Conservation (phyloP, 2,888 invertebrate species). For the Carterocephalus palaemon region DNA sequence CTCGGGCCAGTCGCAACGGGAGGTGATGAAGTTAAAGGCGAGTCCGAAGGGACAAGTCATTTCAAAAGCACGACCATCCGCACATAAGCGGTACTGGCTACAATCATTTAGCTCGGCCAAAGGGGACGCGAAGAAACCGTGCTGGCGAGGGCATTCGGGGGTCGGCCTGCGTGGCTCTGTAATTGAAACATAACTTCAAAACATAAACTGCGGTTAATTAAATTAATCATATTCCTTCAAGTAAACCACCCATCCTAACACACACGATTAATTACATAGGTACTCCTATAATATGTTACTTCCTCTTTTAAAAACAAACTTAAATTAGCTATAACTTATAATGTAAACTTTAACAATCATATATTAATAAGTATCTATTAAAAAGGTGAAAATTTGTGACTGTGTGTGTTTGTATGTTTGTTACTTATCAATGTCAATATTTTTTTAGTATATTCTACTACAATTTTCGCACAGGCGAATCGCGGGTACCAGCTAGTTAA, state of each 20-base stretch:
- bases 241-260: no score
- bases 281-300: no score
- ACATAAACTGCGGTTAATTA: no score
- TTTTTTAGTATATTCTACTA: no score
- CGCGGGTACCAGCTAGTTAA: no score
- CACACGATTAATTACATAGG: no score
- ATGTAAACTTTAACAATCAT: neutral
- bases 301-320: neutral
- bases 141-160: constrained; percentile 87
- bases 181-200: constrained; percentile 19
- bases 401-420: no score
- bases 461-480: no score
- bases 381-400: neutral
- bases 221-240: no score
- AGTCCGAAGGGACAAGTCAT: constrained; percentile 88
- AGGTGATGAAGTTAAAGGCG: constrained; percentile 83
- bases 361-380: neutral
- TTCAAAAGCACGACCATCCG: constrained; percentile 78
- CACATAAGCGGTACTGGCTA: constrained; percentile 88
- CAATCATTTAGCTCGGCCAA: constrained; percentile 66
- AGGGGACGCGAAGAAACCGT: constrained; percentile 82
- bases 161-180: constrained; percentile 83
- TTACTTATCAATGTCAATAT: no score
- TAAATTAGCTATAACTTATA: neutral
- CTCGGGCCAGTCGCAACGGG: constrained; percentile 91